Evolutionary conservation across 1,140 invertebrate genomes (phyloP).

Genomic region (Diachasmimorpha longicaudata): DNA sequence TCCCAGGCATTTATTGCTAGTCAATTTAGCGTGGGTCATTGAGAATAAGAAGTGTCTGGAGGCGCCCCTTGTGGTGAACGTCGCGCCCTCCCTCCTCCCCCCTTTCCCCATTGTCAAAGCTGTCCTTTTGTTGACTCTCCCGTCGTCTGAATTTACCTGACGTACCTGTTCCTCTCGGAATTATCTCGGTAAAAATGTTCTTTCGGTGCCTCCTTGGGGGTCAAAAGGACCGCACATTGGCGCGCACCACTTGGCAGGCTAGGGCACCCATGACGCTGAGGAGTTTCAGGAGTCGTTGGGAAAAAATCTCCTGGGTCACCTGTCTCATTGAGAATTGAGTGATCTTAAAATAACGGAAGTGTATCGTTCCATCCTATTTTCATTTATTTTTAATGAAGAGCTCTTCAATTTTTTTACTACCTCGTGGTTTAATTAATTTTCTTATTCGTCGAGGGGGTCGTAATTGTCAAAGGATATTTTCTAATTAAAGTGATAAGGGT

Average conservation of each 20-base stretch:
- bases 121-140: not conserved
- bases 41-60: not conserved
- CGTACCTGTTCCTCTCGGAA: not conserved
- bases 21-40: conserved; percentile 15
- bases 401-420: not conserved
- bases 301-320: not conserved
- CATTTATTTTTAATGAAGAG: not conserved
- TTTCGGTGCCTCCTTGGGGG: not conserved
- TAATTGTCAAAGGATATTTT: no score
- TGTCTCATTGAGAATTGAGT: not conserved
- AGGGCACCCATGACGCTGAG: not conserved
- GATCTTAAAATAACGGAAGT: not conserved
- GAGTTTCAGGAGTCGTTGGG: not conserved
- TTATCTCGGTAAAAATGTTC: not conserved
- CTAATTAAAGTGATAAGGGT: no score
- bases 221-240: not conserved
- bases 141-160: not conserved
- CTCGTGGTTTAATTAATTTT: not conserved
- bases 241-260: not conserved
- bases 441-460: not conserved
- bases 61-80: conserved; percentile 16
- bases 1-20: conserved; percentile 13
- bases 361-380: not conserved
- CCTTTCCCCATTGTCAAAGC: not conserved
- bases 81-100: no score